phyloP scores from a whole-genome alignment of 2,888 invertebrate species.

The Drosophila tripunctata region DNA sequence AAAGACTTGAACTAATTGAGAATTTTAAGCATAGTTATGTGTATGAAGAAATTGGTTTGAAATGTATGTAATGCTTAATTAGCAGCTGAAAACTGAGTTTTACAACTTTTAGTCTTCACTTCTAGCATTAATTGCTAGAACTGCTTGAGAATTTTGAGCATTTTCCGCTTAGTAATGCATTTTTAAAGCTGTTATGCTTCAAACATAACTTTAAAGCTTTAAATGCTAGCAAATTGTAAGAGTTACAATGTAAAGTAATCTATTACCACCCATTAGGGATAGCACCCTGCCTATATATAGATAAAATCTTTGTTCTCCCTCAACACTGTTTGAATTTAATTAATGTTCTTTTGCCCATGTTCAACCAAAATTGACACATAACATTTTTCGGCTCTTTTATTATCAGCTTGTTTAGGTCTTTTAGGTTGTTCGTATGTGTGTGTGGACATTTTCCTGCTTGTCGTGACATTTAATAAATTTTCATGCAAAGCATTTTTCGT shows the following conservation, averaged over 20 bases:
- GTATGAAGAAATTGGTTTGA: too few species aligned
- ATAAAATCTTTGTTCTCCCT: neutral
- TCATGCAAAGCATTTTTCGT: conserved; percentile 55
- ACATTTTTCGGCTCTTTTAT: conserved; percentile 49
- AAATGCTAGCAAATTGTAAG: too few species aligned
- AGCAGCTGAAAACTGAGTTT: too few species aligned
- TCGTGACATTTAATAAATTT: conserved; percentile 69
- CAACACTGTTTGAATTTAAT: conserved; percentile 35
- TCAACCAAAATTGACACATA: conserved; percentile 59
- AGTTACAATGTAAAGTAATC: too few species aligned
- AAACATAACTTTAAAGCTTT: too few species aligned
- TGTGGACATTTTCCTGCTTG: conserved; percentile 14
- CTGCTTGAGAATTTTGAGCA: neutral
- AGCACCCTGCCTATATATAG: neutral
- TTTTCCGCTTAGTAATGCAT: too few species aligned
- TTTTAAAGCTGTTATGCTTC: too few species aligned
- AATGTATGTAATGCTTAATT: too few species aligned
- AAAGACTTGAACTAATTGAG: too few species aligned
- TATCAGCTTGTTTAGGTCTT: conserved; percentile 25
- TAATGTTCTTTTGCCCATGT: conserved; percentile 42
- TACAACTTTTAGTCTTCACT: too few species aligned
- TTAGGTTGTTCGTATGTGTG: neutral
- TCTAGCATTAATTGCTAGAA: neutral
- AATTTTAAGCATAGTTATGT: too few species aligned
- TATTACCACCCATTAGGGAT: neutral